These are phyloP conservation scores for Zeugodacus cucurbitae DNA, from an alignment of 1,140 invertebrate genomes.

Conservation along the genomic window DNA sequence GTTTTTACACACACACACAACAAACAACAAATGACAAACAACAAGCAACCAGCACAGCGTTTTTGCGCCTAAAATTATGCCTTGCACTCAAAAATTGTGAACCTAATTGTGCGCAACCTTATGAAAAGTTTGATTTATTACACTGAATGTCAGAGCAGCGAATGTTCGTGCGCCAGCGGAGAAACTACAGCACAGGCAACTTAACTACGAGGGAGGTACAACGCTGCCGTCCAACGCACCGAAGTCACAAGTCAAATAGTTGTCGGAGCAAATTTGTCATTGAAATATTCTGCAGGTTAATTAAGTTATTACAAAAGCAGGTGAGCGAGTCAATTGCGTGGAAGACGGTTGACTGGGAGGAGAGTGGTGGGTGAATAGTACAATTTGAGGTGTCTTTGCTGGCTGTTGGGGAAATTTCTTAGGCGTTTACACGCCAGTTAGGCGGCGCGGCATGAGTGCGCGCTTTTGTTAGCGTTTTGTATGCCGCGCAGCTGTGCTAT, in stretches of 20 bases:
- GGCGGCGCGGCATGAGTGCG: not conserved
- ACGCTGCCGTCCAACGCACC: not conserved
- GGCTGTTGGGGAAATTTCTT: not conserved
- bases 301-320: constrained; percentile 32
- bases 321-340: not conserved
- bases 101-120: constrained; percentile 42
- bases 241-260: constrained; percentile 40
- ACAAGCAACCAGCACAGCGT: not conserved
- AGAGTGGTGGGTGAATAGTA: not conserved
- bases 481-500: not conserved
- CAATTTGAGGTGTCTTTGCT: not conserved
- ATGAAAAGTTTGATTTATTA: constrained; percentile 42
- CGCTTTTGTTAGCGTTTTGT: not conserved
- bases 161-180: not conserved
- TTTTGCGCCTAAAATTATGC: constrained; percentile 32
- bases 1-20: too few relatives aligned
- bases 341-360: not conserved
- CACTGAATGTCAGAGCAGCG: not conserved
- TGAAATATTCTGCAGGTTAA: constrained; percentile 37
- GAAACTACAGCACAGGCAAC: not conserved
- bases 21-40: too few relatives aligned
- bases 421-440: constrained; percentile 10
- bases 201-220: not conserved
- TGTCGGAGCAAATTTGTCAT: constrained; percentile 39
- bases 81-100: not conserved